phyloP scores from a whole-genome alignment of 2,888 invertebrate species.

The Metopia argyrocephala region DNA sequence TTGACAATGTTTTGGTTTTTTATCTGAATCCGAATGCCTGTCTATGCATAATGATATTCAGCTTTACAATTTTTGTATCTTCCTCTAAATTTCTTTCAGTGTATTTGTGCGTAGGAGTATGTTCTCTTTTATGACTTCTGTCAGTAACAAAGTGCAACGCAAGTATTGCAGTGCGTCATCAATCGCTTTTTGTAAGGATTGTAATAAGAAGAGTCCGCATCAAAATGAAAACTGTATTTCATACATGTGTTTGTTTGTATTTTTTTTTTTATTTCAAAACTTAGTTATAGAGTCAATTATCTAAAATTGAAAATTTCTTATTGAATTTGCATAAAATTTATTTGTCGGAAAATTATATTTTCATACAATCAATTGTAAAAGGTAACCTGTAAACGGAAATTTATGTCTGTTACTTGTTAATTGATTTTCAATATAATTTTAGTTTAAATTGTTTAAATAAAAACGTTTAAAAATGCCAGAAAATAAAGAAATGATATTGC shows the following conservation, averaged over 20 bases:
- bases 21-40: no score
- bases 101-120: slow-evolving; percentile 33
- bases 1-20: no score
- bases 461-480: slow-evolving; percentile 16
- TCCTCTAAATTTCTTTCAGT: slow-evolving; percentile 40
- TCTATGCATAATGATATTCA: no score
- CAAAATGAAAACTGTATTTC: no score
- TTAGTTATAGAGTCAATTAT: slow-evolving; percentile 62
- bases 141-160: background rate
- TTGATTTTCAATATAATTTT: slow-evolving; percentile 57
- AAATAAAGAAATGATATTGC: slow-evolving; percentile 4
- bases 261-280: slow-evolving; percentile 32
- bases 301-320: slow-evolving; percentile 64
- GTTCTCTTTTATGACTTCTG: background rate
- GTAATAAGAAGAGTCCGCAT: background rate
- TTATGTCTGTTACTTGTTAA: slow-evolving; percentile 68
- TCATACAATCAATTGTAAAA: background rate
- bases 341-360: slow-evolving; percentile 34
- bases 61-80: no score
- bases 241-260: background rate
- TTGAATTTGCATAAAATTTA: slow-evolving; percentile 61
- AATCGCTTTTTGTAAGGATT: no score
- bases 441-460: slow-evolving; percentile 36
- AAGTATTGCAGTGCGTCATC: background rate
- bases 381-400: slow-evolving; percentile 67